A percentile compares a stretch with the other conserved stretches of the same genome.
Evolutionary conservation across 2,888 invertebrate species (phyloP).

Genomic region (Pherbina coryleti): DNA sequence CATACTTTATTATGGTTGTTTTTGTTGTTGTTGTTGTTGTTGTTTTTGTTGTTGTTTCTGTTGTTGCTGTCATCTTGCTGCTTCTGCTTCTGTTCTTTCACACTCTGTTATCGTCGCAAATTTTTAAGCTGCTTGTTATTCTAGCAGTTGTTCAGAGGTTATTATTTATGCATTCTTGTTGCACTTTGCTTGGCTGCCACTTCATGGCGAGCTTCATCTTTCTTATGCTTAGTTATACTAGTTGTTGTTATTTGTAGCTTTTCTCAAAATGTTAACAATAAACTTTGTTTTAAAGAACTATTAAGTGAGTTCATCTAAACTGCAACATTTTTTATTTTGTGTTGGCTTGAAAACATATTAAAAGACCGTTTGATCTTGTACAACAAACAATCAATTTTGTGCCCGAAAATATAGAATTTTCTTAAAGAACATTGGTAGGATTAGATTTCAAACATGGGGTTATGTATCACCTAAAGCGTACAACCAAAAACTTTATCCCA

Average conservation of each 20-base stretch:
- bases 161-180: conserved; percentile 20
- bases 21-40: conserved; percentile 20
- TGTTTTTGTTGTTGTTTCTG: conserved; percentile 6
- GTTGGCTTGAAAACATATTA: too few relatives aligned
- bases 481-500: too few relatives aligned
- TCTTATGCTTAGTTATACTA: neutral
- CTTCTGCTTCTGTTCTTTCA: neutral
- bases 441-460: too few relatives aligned
- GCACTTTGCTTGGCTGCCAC: neutral
- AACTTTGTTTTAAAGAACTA: neutral
- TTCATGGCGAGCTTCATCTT: conserved; percentile 4
- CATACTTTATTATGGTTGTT: conserved; percentile 11
- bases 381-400: too few relatives aligned
- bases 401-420: too few relatives aligned
- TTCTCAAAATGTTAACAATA: neutral
- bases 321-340: neutral
- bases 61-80: neutral
- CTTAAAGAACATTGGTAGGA: too few relatives aligned
- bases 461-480: too few relatives aligned
- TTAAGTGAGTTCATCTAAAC: neutral
- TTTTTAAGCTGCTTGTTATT: conserved; percentile 23
- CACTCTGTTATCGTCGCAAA: neutral
- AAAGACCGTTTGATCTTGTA: too few relatives aligned
- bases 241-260: neutral
- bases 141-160: neutral